Evolutionary conservation across 37 sponge, comb jelly and placozoan species (phyloP), one percentile per base, ranked within the genome.

Genomic region (Eunapius fragilis): DNA sequence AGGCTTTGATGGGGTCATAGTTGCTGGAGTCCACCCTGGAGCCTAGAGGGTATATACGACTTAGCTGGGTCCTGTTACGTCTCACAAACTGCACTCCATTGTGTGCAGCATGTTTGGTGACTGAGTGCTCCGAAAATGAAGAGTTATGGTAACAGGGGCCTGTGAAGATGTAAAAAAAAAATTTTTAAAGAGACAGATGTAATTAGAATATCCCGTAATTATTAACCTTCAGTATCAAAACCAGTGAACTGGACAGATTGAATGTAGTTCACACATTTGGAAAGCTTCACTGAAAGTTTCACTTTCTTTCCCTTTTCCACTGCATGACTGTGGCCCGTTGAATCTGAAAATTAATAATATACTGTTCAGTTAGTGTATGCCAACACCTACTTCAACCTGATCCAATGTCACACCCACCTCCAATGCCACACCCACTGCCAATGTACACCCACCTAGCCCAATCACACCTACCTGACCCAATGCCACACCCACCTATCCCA

Each of bases 1-100:
- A 94, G 83, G 90, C 80, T 7, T 86, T 71, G 3, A 90, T 79
- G 12, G 94, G 94, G 72, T 94, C 87, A 77, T 90, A 94, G 88
- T 94, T 94, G 50, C 82, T 77, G 74, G 94, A 94, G 75, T 87
- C 80, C 49, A 94, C 85, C 36, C 94, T 67, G 41, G 37, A 23
- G 7, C 96, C 93, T 23, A 84, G 77, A 3, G 96, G 96, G 85
- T 96, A 96, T 27, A 82, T 93, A 25, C 93, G 71, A 67, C 93
- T 92, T 27, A 96, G 41, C 80, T 96, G 96, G 2, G 82, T 31
- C 68, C 87, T 88, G 91, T 96, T 96, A 85, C 93, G 93, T 78
- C 83, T 31, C 12, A 84, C 73, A 74, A 79, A 89, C 70, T 37
- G 28, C 9, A 32, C 31, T 35, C 71, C 71, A 13, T 24, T 14